Conservation (phyloP, 1,140 invertebrate genomes). For the honey bee (Apis mellifera) region DNA sequence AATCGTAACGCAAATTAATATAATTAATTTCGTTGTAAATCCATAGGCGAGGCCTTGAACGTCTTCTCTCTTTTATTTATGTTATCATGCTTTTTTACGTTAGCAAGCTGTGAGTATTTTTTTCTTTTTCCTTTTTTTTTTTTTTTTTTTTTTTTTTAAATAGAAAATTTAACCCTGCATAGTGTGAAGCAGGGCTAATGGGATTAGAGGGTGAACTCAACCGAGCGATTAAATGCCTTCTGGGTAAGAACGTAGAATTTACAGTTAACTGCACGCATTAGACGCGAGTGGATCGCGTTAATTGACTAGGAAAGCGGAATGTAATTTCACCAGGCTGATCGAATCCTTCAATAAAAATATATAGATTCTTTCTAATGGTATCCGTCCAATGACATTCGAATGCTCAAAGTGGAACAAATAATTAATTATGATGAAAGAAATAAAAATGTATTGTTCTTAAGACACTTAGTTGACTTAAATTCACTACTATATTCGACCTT, state of each 20-base stretch:
- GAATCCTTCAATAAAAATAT: background rate
- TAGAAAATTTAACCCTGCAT: background rate
- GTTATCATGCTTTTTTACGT: slow-evolving; percentile 30
- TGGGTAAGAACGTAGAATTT: slow-evolving; percentile 61
- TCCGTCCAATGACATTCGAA: background rate
- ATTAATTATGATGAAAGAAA: background rate
- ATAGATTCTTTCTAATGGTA: background rate
- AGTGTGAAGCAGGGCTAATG: slow-evolving; percentile 51
- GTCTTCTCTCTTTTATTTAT: background rate
- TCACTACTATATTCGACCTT: no score
- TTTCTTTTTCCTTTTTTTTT: slow-evolving; percentile 8
- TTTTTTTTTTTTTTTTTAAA: slow-evolving; percentile 12
- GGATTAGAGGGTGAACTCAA: slow-evolving; percentile 62
- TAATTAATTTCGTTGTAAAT: background rate
- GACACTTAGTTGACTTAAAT: no score
- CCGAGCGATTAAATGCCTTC: slow-evolving; percentile 61
- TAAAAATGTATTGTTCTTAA: no score
- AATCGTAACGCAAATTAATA: background rate
- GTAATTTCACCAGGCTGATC: slow-evolving; percentile 33
- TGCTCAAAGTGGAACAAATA: background rate
- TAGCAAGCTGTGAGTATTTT: slow-evolving; percentile 7
- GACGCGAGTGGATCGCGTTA: slow-evolving; percentile 33
- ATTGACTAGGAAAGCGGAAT: slow-evolving; percentile 46
- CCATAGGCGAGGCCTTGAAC: slow-evolving; percentile 8
- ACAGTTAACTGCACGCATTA: slow-evolving; percentile 58